A percentile compares a stretch with the other conserved stretches of the same genome.
These are phyloP conservation scores for Leptinotarsa undecemlineata DNA, from an alignment of 1,140 invertebrate genomes.

Conservation along the genomic window DNA sequence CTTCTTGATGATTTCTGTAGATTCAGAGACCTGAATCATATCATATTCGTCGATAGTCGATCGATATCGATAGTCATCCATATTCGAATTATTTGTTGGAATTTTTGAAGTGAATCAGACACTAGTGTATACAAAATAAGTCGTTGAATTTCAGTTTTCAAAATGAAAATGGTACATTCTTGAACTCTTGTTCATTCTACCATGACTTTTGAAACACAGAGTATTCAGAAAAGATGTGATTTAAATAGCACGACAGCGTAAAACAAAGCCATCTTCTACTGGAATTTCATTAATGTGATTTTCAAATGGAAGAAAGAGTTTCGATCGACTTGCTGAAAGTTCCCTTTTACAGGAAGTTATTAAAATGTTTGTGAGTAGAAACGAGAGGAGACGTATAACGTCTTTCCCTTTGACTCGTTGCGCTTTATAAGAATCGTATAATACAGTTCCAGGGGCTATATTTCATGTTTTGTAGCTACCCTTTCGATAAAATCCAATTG, in stretches of 20 bases:
- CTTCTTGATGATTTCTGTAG: no score
- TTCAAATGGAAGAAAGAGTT: background rate
- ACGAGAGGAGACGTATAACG: background rate
- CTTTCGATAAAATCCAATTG: constrained; percentile 18
- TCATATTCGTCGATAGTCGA: no score
- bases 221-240: background rate
- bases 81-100: no score
- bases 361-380: constrained; percentile 2
- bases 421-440: background rate
- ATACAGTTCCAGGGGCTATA: constrained; percentile 2
- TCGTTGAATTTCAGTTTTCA: no score
- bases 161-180: no score
- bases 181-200: no score
- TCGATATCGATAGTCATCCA: no score
- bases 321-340: background rate
- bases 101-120: no score
- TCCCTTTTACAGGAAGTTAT: background rate
- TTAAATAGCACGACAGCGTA: background rate
- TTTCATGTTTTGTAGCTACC: constrained; percentile 11
- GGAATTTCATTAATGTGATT: background rate
- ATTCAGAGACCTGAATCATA: no score
- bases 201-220: no score
- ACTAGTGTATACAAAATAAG: no score
- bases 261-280: background rate
- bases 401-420: background rate